These are phyloP conservation scores for Phyllotreta striolata DNA, from an alignment of 2,888 invertebrate species.

Conservation along the genomic window DNA sequence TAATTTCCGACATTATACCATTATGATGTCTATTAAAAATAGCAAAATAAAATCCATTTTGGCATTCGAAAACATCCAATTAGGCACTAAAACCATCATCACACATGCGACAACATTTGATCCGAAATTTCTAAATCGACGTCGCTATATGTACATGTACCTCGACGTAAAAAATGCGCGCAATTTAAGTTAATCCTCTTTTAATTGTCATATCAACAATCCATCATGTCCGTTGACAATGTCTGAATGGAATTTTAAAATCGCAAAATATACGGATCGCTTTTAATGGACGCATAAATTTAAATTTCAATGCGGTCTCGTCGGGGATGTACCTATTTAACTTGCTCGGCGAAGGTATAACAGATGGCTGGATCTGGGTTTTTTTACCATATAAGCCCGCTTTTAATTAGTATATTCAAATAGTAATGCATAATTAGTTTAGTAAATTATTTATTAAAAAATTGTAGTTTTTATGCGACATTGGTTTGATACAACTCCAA, in stretches of 20 bases:
- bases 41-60: too few relatives aligned
- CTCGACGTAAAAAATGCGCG: slow-evolving; percentile 19
- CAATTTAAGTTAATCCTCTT: slow-evolving; percentile 40
- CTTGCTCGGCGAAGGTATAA: not conserved
- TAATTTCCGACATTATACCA: too few relatives aligned
- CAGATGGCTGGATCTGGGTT: slow-evolving; percentile 11
- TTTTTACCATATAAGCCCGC: not conserved
- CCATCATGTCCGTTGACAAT: slow-evolving; percentile 46
- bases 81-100: too few relatives aligned
- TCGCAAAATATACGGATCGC: slow-evolving; percentile 41
- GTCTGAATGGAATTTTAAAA: slow-evolving; percentile 44
- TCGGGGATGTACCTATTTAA: too few relatives aligned
- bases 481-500: too few relatives aligned
- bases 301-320: slow-evolving; percentile 35
- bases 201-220: slow-evolving; percentile 46
- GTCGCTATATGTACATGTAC: not conserved
- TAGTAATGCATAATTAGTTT: too few relatives aligned
- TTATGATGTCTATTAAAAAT: too few relatives aligned
- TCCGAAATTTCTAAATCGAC: slow-evolving; percentile 7
- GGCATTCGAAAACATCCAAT: too few relatives aligned
- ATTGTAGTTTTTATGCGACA: too few relatives aligned
- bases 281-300: slow-evolving; percentile 44
- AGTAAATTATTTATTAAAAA: too few relatives aligned
- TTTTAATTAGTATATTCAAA: slow-evolving; percentile 8
- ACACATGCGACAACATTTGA: not conserved